Evolutionary conservation across 2,113 vertebrate species (phyloP), one percentile per base, ranked within the genome.

Genomic region (Chloropsis hardwickii): DNA sequence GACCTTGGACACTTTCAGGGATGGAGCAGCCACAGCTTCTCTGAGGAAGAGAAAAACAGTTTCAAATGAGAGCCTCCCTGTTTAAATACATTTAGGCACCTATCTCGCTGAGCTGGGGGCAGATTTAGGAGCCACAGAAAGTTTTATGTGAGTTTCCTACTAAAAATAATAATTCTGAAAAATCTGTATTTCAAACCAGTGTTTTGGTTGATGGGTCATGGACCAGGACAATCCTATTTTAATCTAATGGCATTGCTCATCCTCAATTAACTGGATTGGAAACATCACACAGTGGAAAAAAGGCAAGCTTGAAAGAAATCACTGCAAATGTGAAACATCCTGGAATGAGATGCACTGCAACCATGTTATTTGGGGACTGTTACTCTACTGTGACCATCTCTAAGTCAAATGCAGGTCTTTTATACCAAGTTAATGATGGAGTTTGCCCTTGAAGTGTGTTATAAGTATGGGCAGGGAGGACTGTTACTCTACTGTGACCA

Each of bases 221-320:
- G 66, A 51, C 20, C 70, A n/a, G 66, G 58, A 50, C 67, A 92
- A 96, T 92, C 95, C 86, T 51, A 19, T 92, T 93, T 90, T 56
- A 51, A 61, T 65, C 76, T 97, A 94, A 96, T 92, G 76, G 82
- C 93, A 96, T 95, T 90, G 64, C 51, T 64, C 74, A 71, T 90
- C 87, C 67, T 56, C 67, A 42, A 24, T 86, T 93, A 96, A 97
- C 40, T 80, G 85, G 94, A 96, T 83, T 92, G 72, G 79, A 92
- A 93, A 92, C 37, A 24, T 45, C 9, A 83, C 58, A 66, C 17
- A 13, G 2, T 2, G 3, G 53, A 42, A 76, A 70, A 76, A 79
- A 73, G 17, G 17, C 35, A 48, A 54, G 35, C 91, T 88, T 37
- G 35, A 80, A 93, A 82, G 69, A 81, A 80, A 71, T 70, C 35